These are phyloP conservation scores for Myotis planiceps DNA, from an alignment of 2,797 vertebrate species.

Conservation along the genomic window DNA sequence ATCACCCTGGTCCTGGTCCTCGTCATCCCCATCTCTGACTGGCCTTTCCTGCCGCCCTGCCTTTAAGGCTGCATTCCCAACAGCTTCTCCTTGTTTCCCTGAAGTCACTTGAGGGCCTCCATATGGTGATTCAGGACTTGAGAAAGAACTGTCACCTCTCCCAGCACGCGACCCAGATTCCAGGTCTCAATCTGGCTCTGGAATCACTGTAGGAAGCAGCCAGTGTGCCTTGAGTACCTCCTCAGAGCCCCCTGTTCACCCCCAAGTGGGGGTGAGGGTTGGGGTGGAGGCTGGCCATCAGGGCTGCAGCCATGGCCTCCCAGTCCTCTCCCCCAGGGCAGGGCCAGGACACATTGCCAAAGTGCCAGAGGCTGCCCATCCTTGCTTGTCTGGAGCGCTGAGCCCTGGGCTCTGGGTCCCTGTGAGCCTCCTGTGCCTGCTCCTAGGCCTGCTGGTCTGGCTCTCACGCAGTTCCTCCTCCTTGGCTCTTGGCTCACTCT, in stretches of 20 bases:
- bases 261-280: too few relatives aligned
- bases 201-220: constrained; percentile 93
- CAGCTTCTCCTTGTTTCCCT: constrained; percentile 24
- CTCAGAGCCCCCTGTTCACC: constrained; percentile 80
- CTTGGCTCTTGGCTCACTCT: constrained; percentile 86
- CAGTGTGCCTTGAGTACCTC: constrained; percentile 89
- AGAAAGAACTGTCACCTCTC: constrained; percentile 91
- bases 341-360: constrained; percentile 93
- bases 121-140: constrained; percentile 92
- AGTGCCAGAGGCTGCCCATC: constrained; percentile 84
- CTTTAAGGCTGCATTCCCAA: not conserved
- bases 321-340: constrained; percentile 87
- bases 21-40: not conserved
- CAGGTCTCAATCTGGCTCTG: constrained; percentile 87
- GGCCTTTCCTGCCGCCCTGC: constrained; percentile 41
- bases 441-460: constrained; percentile 68
- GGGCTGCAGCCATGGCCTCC: constrained; percentile 91
- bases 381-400: constrained; percentile 27
- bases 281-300: constrained; percentile 84
- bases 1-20: not conserved
- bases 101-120: constrained; percentile 85
- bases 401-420: not conserved
- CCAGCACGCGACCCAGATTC: constrained; percentile 89
- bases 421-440: constrained; percentile 77
- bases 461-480: constrained; percentile 86